Evolutionary conservation across 1,140 invertebrate genomes (phyloP).

Genomic region (Pseudomyrmex pallidus): DNA sequence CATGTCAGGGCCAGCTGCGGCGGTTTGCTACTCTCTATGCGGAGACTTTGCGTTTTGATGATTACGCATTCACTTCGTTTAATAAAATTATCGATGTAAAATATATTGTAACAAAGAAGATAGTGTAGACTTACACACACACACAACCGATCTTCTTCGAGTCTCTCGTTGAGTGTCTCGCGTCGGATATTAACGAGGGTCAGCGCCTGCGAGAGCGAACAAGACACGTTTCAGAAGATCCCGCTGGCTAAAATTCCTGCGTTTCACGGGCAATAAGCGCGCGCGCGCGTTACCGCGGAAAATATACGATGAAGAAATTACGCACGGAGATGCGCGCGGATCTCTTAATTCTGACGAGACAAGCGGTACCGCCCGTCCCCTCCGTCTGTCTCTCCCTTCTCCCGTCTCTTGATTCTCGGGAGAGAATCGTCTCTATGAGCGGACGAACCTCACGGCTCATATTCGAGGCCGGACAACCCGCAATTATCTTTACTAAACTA

Average conservation of each 20-base stretch:
- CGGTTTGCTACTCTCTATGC: conserved; percentile 23
- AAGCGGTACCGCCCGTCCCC: conserved; percentile 65
- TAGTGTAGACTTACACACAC: not conserved
- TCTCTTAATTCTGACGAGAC: conserved; percentile 84
- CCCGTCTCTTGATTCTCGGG: not conserved
- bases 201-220: conserved; percentile 17
- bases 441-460: conserved; percentile 58
- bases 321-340: conserved; percentile 70
- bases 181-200: conserved; percentile 52
- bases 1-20: conserved; percentile 59
- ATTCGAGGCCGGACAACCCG: conserved; percentile 77
- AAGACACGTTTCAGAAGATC: conserved; percentile 25
- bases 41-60: conserved; percentile 41
- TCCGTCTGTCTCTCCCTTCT: conserved; percentile 42
- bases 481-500: conserved; percentile 84
- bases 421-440: conserved; percentile 41
- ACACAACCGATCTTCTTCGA: not conserved
- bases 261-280: conserved; percentile 30
- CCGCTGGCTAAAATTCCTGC: conserved; percentile 50
- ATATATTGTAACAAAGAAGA: not conserved
- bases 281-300: conserved; percentile 31
- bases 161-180: conserved; percentile 14
- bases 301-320: conserved; percentile 84
- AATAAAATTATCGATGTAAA: conserved; percentile 4
- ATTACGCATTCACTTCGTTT: not conserved